Evolutionary conservation across 2,888 invertebrate species (phyloP), one percentile per base, ranked within the genome.

Genomic region (Leptarthrus brevirostris): DNA sequence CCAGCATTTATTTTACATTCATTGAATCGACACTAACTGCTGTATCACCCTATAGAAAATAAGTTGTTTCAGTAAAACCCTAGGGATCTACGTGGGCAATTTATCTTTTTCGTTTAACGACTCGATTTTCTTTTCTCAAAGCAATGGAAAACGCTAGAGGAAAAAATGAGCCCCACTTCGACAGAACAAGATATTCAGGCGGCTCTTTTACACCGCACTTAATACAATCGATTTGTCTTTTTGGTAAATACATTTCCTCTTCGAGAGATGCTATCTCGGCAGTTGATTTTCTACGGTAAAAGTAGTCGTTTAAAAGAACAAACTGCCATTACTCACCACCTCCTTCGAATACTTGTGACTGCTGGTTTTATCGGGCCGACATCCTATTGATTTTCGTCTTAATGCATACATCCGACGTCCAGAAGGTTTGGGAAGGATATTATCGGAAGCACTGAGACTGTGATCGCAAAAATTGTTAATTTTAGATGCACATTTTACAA

Each of bases 221-320:
- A 75, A 75, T 75, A 75, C 73, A 73, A 75, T 75, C 75, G 75
- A 75, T 75, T 75, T 75, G 75, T 75, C 75, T 75, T 72, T 71
- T 54, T 56, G 70, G 75, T 75, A 75, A 73, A 72, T 75, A 73
- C 73, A 71, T 71, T 74, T 71, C 61, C 26, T 30, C 20, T 36
- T 14, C 26, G 26, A 66, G 61, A 64, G 75, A 75, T 73, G 36
- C 71, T 75, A 75, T 75, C 75, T 61, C 26, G 1, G 30, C 8
- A 54, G 40, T 40, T 24, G 56, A 56, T 70, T 73, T 75, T 54
- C 53, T 44, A 52, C 40, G 70, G 75, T 54, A 54, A 53, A 75
- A 58, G 56, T 44, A 75, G 64, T 75, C 75, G 70, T 75, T 75
- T 74, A 75, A 74, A 74, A 75, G 71, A 75, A 75, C 75, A 75